Conservation (phyloP, 2,888 invertebrate species). For the Limenitis camilla region DNA sequence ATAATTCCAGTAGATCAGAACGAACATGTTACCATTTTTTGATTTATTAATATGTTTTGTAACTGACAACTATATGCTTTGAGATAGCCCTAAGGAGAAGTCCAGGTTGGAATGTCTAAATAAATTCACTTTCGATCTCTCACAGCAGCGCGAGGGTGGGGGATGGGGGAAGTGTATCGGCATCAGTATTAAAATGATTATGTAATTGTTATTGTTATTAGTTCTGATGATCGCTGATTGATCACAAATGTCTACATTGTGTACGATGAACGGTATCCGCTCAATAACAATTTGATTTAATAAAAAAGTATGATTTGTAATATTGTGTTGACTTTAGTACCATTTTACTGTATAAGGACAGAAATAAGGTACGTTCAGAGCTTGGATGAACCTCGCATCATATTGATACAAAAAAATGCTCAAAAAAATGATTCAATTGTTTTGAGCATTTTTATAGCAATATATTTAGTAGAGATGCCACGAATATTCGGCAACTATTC, state of each 20-base stretch:
- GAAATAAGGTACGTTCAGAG: no score
- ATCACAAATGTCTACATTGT: not conserved
- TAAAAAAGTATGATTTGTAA: not conserved
- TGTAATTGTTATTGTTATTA: conserved; percentile 16
- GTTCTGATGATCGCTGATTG: conserved; percentile 4
- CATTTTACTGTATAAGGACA: no score
- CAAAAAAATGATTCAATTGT: no score
- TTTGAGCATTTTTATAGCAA: no score
- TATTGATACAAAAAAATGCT: no score
- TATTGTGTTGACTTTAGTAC: not conserved
- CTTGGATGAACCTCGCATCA: no score
- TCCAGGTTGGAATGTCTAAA: conserved; percentile 24
- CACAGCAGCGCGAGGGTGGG: not conserved
- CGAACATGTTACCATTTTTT: no score
- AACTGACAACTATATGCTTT: not conserved
- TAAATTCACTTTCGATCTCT: conserved; percentile 39
- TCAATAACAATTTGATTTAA: not conserved
- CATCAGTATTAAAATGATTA: conserved; percentile 15
- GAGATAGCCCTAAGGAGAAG: conserved; percentile 1
- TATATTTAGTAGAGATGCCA: no score
- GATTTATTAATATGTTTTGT: no score
- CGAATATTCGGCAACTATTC: no score
- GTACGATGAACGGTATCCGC: not conserved
- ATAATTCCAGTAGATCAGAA: no score
- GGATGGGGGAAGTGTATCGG: not conserved